Percentiles rank a stretch among this genome's conserved stretches.
phyloP scores from a whole-genome alignment of 2,888 invertebrate genomes.

The Elaeidobius kamerunicus region DNA sequence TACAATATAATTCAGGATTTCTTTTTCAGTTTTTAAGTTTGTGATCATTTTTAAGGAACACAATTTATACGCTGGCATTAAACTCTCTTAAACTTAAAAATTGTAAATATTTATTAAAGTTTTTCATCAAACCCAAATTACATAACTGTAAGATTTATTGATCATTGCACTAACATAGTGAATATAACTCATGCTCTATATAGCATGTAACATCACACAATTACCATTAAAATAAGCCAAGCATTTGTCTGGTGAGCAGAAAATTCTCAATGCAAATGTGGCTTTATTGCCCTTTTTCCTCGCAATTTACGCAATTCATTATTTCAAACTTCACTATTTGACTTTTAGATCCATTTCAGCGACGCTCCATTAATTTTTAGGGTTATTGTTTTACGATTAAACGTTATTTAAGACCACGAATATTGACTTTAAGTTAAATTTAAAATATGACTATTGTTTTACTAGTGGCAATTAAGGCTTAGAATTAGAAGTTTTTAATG shows the following conservation, averaged over 20 bases:
- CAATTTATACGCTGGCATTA: too few relatives aligned
- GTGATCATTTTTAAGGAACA: neutral
- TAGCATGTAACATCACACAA: neutral
- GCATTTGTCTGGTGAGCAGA: neutral
- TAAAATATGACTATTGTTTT: too few relatives aligned
- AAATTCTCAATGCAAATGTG: neutral
- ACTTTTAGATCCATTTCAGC: slow-evolving; percentile 36
- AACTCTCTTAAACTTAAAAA: too few relatives aligned
- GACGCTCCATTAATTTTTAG: slow-evolving; percentile 41
- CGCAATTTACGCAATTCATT: slow-evolving; percentile 21
- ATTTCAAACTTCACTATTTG: slow-evolving; percentile 37
- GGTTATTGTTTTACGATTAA: slow-evolving; percentile 43
- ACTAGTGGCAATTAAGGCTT: too few relatives aligned
- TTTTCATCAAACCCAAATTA: too few relatives aligned
- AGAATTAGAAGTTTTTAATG: too few relatives aligned
- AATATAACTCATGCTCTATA: too few relatives aligned
- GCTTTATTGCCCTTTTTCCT: slow-evolving; percentile 9
- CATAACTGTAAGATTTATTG: too few relatives aligned
- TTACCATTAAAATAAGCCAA: neutral
- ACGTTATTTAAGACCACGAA: slow-evolving; percentile 30
- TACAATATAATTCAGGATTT: neutral
- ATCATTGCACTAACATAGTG: too few relatives aligned
- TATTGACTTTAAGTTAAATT: slow-evolving; percentile 25
- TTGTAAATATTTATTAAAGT: neutral
- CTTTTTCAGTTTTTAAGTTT: neutral